Evolutionary conservation across 2,888 invertebrate genomes (phyloP).

Genomic region (Amphiduros pacificus): DNA sequence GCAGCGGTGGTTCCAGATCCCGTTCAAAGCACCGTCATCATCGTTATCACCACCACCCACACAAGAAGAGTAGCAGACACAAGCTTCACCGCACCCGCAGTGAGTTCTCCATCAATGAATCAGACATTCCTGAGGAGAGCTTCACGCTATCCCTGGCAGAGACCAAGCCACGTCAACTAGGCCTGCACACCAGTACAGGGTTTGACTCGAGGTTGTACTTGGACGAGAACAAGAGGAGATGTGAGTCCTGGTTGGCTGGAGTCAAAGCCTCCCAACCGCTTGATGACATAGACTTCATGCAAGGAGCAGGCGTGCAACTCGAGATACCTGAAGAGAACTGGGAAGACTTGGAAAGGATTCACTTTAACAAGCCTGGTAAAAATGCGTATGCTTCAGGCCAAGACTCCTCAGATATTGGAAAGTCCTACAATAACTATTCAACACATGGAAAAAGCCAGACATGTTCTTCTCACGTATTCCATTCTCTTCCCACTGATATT

Average conservation of each 20-base stretch:
- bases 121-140: constrained; percentile 45
- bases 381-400: too few relatives aligned
- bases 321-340: constrained; percentile 36
- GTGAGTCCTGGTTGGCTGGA: constrained; percentile 48
- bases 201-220: constrained; percentile 39
- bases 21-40: too few relatives aligned
- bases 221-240: constrained; percentile 47
- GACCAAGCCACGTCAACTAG: constrained; percentile 39
- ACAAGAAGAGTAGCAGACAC: background rate
- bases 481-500: too few relatives aligned
- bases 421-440: too few relatives aligned
- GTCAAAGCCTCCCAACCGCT: constrained; percentile 47
- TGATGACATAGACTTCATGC: constrained; percentile 38
- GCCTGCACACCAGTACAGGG: constrained; percentile 28
- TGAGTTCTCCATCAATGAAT: constrained; percentile 42
- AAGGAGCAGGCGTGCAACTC: constrained; percentile 26
- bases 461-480: too few relatives aligned
- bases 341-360: too few relatives aligned
- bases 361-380: too few relatives aligned
- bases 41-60: too few relatives aligned
- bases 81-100: constrained; percentile 46
- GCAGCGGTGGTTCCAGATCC: too few relatives aligned
- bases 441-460: too few relatives aligned
- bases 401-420: too few relatives aligned
- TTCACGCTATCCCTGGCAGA: constrained; percentile 44